These are phyloP conservation scores for Oscheius myriophilus DNA, from an alignment of 2,888 invertebrate species.

Conservation along the genomic window DNA sequence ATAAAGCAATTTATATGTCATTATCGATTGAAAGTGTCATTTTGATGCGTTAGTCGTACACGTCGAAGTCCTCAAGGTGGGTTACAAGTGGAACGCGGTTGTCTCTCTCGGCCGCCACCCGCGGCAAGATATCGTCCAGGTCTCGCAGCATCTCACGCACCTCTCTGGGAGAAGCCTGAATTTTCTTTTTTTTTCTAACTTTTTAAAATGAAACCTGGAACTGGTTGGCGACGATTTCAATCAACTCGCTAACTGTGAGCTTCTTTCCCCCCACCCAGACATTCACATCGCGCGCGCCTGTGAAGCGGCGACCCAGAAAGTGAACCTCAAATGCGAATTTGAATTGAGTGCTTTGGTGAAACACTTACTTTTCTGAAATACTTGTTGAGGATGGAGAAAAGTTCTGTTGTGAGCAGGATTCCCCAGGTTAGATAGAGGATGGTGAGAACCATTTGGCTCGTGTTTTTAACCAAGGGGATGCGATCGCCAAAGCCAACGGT, in stretches of 20 bases:
- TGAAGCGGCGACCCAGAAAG: conserved; percentile 42
- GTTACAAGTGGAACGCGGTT: conserved; percentile 26
- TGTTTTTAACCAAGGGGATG: conserved; percentile 37
- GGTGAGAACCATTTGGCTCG: conserved; percentile 33
- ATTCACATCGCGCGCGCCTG: conserved; percentile 49
- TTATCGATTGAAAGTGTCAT: too few relatives aligned
- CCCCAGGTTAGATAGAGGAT: conserved; percentile 50
- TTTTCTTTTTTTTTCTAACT: neutral
- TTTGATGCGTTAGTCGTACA: neutral
- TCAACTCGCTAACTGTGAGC: conserved; percentile 54
- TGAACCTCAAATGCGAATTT: conserved; percentile 31
- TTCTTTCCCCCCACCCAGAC: conserved; percentile 52
- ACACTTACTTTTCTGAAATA: conserved; percentile 38
- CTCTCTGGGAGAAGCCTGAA: conserved; percentile 54
- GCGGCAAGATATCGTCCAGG: conserved; percentile 47
- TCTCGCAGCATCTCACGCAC: conserved; percentile 56
- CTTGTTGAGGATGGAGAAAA: conserved; percentile 43
- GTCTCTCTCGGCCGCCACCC: conserved; percentile 17
- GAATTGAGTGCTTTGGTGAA: neutral
- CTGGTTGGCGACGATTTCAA: conserved; percentile 51
- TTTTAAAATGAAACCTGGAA: conserved; percentile 41
- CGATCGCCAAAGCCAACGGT: conserved; percentile 58
- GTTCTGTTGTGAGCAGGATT: conserved; percentile 49
- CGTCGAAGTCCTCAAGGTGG: conserved; percentile 25
- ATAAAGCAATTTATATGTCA: too few relatives aligned